Conservation (phyloP, 2,797 vertebrate species). For the Lerista edwardsae region DNA sequence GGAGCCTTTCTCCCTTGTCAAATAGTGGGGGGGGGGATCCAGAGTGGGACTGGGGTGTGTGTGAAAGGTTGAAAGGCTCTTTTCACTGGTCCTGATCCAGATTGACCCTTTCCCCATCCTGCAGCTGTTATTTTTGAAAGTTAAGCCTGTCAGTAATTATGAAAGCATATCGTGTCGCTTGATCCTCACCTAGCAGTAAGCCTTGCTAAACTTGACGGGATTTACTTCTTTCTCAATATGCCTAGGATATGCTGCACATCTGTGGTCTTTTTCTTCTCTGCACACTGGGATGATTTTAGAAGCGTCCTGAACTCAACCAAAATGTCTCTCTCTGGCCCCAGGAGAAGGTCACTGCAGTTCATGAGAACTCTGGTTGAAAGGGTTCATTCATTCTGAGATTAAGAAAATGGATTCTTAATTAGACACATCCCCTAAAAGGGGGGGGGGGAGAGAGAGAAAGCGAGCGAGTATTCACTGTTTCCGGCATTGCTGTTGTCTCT, state of each 20-base stretch:
- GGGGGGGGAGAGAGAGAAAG: not conserved
- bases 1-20: too few relatives aligned
- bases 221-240: too few relatives aligned
- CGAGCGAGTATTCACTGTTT: not conserved
- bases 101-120: too few relatives aligned
- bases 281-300: not conserved
- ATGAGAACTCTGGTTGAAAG: constrained; percentile 10
- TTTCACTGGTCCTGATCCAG: not conserved
- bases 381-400: constrained; percentile 17
- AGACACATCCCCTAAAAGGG: not conserved
- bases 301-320: not conserved
- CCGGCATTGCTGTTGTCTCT: not conserved
- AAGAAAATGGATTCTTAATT: constrained; percentile 8
- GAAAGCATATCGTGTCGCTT: too few relatives aligned
- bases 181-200: too few relatives aligned
- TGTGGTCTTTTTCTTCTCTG: not conserved
- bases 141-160: too few relatives aligned
- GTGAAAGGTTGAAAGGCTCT: too few relatives aligned
- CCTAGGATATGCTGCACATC: not conserved
- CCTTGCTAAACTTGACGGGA: too few relatives aligned
- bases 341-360: constrained; percentile 1
- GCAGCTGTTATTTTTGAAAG: not conserved
- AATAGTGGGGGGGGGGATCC: too few relatives aligned
- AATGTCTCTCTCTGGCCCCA: not conserved
- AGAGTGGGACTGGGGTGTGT: too few relatives aligned